These are phyloP conservation scores for Lottia gigantea DNA, from an alignment of 2,888 invertebrate genomes.

Conservation along the genomic window DNA sequence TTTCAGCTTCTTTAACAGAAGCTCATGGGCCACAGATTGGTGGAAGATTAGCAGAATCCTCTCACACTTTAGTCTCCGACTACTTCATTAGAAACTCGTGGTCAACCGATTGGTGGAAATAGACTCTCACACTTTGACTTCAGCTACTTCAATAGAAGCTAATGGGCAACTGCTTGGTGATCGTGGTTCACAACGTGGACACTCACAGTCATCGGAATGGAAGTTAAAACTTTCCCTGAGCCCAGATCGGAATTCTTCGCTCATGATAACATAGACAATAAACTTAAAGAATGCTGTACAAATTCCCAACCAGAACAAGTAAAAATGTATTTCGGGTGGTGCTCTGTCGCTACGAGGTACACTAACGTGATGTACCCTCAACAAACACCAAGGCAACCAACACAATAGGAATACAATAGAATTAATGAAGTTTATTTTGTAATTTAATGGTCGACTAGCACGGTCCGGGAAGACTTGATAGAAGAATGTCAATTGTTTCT, in stretches of 20 bases:
- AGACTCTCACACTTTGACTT: too few species aligned
- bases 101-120: too few species aligned
- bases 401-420: conserved; percentile 91
- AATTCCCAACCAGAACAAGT: conserved; percentile 93
- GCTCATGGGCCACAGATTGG: too few species aligned
- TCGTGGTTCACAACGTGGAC: conserved; percentile 19
- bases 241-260: conserved; percentile 91
- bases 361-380: conserved; percentile 78
- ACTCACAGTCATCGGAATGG: conserved; percentile 16
- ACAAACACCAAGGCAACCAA: conserved; percentile 91
- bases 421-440: conserved; percentile 94
- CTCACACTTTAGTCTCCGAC: too few species aligned
- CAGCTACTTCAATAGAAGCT: too few species aligned
- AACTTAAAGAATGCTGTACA: conserved; percentile 96
- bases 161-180: too few species aligned
- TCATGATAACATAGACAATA: conserved; percentile 87
- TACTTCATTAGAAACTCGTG: too few species aligned
- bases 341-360: conserved; percentile 20
- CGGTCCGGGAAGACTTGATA: conserved; percentile 51
- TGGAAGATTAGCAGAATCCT: too few species aligned
- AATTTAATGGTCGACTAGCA: conserved; percentile 69
- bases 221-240: conserved; percentile 67
- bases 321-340: conserved; percentile 83
- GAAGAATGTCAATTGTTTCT: conserved; percentile 71
- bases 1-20: too few species aligned